A percentile compares a stretch with the other conserved stretches of the same genome.
Evolutionary conservation across 1,140 invertebrate species (phyloP).

Genomic region (Nebria ingens): DNA sequence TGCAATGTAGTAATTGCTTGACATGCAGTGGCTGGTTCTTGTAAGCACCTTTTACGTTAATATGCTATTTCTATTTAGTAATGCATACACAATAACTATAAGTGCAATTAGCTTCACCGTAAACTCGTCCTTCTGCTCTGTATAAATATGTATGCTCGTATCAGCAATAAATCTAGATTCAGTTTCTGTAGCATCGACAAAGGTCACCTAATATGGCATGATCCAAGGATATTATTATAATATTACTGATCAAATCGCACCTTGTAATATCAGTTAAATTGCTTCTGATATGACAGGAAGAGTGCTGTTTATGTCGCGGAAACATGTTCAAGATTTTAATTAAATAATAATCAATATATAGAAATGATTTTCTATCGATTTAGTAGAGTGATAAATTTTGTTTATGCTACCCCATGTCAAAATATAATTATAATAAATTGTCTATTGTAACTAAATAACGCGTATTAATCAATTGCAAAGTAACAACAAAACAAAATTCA

Average conservation of each 20-base stretch:
- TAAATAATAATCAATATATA: not conserved
- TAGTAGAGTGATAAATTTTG: too few species aligned
- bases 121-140: not conserved
- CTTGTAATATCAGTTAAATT: not conserved
- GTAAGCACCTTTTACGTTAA: not conserved
- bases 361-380: too few species aligned
- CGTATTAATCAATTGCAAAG: too few species aligned
- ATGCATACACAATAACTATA: not conserved
- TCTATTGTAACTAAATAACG: too few species aligned
- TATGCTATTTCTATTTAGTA: not conserved
- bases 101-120: slow-evolving; percentile 3
- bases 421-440: too few species aligned
- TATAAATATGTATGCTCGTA: slow-evolving; percentile 1
- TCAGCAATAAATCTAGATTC: slow-evolving; percentile 3
- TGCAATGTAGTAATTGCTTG: too few species aligned
- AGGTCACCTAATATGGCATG: not conserved
- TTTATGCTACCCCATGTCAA: too few species aligned
- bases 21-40: too few species aligned
- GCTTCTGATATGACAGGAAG: not conserved
- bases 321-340: not conserved
- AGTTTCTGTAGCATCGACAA: not conserved
- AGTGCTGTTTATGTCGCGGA: not conserved
- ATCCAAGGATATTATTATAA: slow-evolving; percentile 3
- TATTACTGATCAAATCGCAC: not conserved
- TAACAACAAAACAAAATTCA: too few species aligned